Base-by-base conservation (phyloP, 2,113 vertebrate genomes). In the Pachypanchax playfairii region DNA sequence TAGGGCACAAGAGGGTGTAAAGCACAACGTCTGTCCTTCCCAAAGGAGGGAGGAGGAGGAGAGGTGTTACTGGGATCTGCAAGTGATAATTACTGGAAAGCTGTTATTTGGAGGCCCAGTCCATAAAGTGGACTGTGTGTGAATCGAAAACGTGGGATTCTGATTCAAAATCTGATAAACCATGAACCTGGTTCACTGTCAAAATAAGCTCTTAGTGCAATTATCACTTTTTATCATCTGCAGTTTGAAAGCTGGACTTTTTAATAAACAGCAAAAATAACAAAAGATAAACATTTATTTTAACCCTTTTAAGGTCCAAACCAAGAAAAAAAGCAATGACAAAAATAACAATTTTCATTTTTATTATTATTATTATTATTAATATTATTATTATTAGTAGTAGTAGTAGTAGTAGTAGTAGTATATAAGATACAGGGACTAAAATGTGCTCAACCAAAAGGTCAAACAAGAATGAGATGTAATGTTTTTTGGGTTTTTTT, bases 61-160 rank as follows among this genome's bases (percentile, higher is more conserved):
- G 81, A 83, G 80, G 79, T 84, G 78, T 84, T 75, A 73, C 77
- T 84, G 63, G 72, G 61, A 67, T 76, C 65, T 85, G 71, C 69
- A 72, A 71, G 89, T 89, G 91, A 86, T 80, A 79, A 89, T 91
- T 90, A 90, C 88, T 79, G 81, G 75, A 75, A 87, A 90, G 91
- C 85, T 81, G 79, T 73, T 82, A 64, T 82, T 87, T 79, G 76
- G 53, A 73, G 5, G 50, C 67, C 66, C 42, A 52, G 54, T 51
- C 64, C 69, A 68, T 70, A 60, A 77, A 67, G 52, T 70, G 75
- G 53, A 42, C 10, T 14, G 69, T 75, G 69, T 75, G 64, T 80
- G 44, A 53, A 57, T 46, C 44, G 70, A 83, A 87, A 61, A 87
- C 83, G 87, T n/a, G 78, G 75, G 20, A 60, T 43, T 50, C 28